Evolutionary conservation across 2,797 vertebrate genomes (phyloP).

Genomic region (Eulemur coronatus): DNA sequence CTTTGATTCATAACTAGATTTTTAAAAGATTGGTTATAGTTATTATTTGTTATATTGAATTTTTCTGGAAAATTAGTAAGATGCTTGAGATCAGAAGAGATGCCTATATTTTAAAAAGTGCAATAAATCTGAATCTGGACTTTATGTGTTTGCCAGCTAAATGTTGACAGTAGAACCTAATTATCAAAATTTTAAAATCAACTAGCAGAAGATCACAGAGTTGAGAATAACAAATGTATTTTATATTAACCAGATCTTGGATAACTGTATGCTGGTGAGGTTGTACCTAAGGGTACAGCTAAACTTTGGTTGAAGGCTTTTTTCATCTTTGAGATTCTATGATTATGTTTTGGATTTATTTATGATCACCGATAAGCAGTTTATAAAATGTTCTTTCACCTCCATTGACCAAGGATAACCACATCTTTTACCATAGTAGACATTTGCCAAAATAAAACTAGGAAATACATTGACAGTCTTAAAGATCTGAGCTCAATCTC

Average conservation of each 20-base stretch:
- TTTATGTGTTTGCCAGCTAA: background rate
- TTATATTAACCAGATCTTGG: background rate
- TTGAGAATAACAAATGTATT: background rate
- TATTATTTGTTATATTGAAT: slow-evolving; percentile 39
- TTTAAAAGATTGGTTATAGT: slow-evolving; percentile 9
- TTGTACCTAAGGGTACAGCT: background rate
- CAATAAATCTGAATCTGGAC: background rate
- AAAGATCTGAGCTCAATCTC: background rate
- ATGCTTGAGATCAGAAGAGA: slow-evolving; percentile 33
- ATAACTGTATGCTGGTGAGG: background rate
- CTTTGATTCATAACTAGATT: background rate
- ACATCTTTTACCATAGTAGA: background rate
- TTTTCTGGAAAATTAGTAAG: background rate
- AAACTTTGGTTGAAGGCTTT: background rate
- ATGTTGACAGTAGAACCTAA: slow-evolving; percentile 9
- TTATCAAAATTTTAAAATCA: slow-evolving; percentile 35
- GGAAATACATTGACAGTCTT: background rate
- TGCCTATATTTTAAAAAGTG: background rate
- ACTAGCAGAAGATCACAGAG: background rate
- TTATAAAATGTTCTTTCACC: background rate
- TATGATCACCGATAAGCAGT: background rate
- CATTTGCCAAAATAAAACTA: background rate
- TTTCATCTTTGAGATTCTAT: background rate
- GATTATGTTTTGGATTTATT: slow-evolving; percentile 42
- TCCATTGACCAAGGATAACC: background rate